Evolutionary conservation across 2,797 vertebrate genomes (phyloP).

Genomic region (Manis pentadactyla): DNA sequence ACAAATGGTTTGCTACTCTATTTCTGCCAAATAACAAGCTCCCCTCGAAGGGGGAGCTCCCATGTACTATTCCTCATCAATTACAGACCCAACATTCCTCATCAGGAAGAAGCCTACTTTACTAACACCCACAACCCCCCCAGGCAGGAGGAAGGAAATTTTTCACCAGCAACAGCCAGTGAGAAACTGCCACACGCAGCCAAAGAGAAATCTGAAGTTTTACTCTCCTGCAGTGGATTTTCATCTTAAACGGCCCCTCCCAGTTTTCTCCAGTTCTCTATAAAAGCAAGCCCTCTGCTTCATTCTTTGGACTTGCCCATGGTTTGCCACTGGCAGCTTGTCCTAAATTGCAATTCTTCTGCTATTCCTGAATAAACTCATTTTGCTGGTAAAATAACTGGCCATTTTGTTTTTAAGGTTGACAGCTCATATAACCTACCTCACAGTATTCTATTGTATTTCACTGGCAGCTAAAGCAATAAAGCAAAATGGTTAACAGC

Average conservation of each 20-base stretch:
- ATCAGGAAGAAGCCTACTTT: neutral
- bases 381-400: constrained; percentile 4
- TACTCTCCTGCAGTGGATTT: neutral
- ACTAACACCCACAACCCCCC: neutral
- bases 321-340: neutral
- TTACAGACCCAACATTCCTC: neutral
- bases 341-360: neutral
- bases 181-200: neutral
- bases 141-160: neutral
- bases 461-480: neutral
- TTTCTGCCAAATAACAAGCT: neutral
- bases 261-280: neutral
- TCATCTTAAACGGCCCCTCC: neutral
- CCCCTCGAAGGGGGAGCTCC: neutral
- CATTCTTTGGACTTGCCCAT: neutral
- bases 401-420: neutral
- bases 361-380: neutral
- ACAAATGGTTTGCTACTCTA: constrained; percentile 18
- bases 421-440: neutral
- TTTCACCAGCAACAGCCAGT: neutral
- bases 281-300: neutral
- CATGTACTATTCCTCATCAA: neutral
- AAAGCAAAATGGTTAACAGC: constrained; percentile 9
- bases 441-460: neutral
- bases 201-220: neutral